Percentiles rank a stretch among this genome's conserved stretches.
phyloP scores from a whole-genome alignment of 2,113 vertebrate species.

The Cepphus grylle region DNA sequence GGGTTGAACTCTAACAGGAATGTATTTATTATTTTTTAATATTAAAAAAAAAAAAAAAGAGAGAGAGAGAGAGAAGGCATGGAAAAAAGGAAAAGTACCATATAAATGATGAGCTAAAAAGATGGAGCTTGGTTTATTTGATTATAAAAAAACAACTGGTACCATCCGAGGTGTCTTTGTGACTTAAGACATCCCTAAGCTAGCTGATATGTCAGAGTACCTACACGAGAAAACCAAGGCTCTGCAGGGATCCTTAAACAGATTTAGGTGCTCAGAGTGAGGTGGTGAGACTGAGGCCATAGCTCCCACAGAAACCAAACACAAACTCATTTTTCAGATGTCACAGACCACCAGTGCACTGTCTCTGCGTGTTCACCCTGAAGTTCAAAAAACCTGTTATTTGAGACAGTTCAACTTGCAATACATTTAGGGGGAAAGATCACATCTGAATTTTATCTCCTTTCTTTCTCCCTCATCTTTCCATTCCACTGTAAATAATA shows the following conservation, averaged over 20 bases:
- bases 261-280: neutral
- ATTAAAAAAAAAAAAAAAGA: neutral
- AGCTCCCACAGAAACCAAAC: neutral
- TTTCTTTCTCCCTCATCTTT: neutral
- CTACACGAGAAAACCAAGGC: neutral
- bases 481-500: neutral
- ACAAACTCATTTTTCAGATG: neutral
- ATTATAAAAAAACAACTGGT: neutral
- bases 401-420: neutral
- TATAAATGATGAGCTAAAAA: neutral
- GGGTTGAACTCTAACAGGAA: neutral
- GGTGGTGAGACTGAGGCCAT: neutral
- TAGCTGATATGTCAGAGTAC: neutral
- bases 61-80: fast-evolving
- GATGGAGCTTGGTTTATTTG: fast-evolving
- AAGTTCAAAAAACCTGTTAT: neutral
- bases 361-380: neutral
- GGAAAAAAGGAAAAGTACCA: neutral
- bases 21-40: neutral
- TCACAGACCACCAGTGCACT: neutral
- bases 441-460: neutral
- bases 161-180: neutral
- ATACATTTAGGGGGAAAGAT: neutral
- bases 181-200: neutral
- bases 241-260: neutral